These are phyloP conservation scores for Crambe crambe DNA, from an alignment of 37 sponge, comb jelly and placozoan genomes.

Conservation along the genomic window DNA sequence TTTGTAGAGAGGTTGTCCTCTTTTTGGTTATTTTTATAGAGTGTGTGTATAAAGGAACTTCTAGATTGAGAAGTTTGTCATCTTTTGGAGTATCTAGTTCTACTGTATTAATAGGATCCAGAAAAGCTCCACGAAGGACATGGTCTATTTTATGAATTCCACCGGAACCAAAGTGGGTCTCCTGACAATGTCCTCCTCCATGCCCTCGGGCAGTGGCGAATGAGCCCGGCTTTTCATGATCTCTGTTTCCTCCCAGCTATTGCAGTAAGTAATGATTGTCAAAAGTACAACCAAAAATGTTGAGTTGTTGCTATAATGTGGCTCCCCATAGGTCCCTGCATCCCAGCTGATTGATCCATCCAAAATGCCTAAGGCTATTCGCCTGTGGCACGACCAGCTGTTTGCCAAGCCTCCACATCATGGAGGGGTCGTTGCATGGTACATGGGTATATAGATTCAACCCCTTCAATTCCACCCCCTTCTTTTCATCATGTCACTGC, in stretches of 20 bases:
- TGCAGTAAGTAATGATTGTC: constrained; percentile 57
- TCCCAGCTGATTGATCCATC: constrained; percentile 60
- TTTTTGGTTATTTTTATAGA: too few relatives aligned
- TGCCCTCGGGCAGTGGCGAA: constrained; percentile 78
- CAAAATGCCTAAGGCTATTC: constrained; percentile 20
- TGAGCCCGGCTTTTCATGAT: constrained; percentile 63
- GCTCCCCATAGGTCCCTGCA: constrained; percentile 40
- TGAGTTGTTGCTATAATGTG: not conserved
- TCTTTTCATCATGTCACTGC: too few relatives aligned
- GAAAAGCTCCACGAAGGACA: constrained; percentile 57
- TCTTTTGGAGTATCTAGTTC: too few relatives aligned
- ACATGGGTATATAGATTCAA: constrained; percentile 9
- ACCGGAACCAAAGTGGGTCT: constrained; percentile 66
- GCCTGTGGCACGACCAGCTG: constrained; percentile 81
- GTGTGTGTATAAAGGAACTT: too few relatives aligned
- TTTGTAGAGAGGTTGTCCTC: too few relatives aligned
- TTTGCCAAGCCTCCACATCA: constrained; percentile 69
- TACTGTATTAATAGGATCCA: constrained; percentile 48
- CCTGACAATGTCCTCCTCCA: constrained; percentile 68
- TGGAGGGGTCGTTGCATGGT: constrained; percentile 82
- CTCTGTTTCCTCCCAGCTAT: constrained; percentile 69
- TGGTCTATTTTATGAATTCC: constrained; percentile 74
- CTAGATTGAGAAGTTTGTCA: too few relatives aligned
- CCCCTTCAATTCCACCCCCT: too few relatives aligned
- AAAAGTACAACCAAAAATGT: too few relatives aligned